Evolutionary conservation across 2,113 vertebrate species (phyloP), one percentile per base, ranked within the genome.

Genomic region (Hippopotamus amphibius): DNA sequence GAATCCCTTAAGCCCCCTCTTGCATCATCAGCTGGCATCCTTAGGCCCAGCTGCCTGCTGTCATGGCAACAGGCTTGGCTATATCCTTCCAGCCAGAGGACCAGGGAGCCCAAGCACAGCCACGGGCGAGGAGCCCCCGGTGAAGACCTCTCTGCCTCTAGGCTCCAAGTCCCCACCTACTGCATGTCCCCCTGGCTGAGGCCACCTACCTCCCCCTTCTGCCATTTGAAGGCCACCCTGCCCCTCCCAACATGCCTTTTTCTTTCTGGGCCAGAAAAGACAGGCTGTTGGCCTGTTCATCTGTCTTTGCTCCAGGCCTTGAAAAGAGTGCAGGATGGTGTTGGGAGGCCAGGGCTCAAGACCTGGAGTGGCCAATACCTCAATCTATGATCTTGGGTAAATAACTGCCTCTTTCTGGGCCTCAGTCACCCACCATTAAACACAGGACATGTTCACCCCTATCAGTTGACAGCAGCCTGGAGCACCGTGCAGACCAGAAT

Each of bases 51-150:
- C 96, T 97, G 96, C 88, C 86, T 88, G 96, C 53, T 79, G 82
- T 87, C 97, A 98, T 97, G 90, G 97, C 86, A 98, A 98, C 98
- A 96, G 89, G 93, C 68, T 97, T 74, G 13, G 16, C 48, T 85
- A 90, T 24, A 96, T 96, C 71, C 79, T 97, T 92, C 72, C 19
- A 97, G 97, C 69, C 72, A 61, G 24, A 72, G 86, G 88, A 94
- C 88, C 88, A 74, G 43, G 83, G 50, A 97, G 66, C 77, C 76
- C 30, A 88, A 66, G 68, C 83, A 90, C 50, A 98, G 48, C 37
- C 28, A 72, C 79, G 48, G 46, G 74, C 77, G 79, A 48, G 22
- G 77, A 88, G 66, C 46, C 26, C 41, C 37, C 11, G 26, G 83
- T 48, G 30, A 68, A 96, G 85, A 93, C 17, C 86, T 72, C 61